These are phyloP conservation scores for Emesis castigata DNA, from an alignment of 2,888 invertebrate genomes.

Conservation along the genomic window DNA sequence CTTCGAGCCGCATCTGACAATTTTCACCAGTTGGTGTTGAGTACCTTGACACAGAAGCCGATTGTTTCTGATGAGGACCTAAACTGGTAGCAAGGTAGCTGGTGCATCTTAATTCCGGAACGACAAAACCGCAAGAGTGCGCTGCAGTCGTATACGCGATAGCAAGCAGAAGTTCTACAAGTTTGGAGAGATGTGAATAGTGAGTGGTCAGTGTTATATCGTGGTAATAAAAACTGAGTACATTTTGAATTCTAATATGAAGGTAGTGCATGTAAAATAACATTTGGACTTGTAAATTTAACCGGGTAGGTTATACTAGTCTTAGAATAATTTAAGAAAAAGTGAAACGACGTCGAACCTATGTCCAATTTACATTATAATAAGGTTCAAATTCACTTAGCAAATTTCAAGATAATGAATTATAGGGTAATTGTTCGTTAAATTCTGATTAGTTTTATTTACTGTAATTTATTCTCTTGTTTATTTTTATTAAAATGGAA, in stretches of 20 bases:
- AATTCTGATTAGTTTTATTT: neutral
- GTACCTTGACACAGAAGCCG: neutral
- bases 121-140: neutral
- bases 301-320: neutral
- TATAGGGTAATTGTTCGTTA: too few relatives aligned
- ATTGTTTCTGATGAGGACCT: neutral
- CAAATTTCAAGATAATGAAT: neutral
- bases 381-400: neutral
- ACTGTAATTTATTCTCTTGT: neutral
- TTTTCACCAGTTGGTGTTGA: neutral
- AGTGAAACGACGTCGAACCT: neutral
- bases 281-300: neutral
- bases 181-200: neutral
- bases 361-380: neutral
- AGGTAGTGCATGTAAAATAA: constrained; percentile 1
- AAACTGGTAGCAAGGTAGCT: neutral
- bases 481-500: neutral
- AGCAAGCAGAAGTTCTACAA: neutral
- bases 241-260: neutral
- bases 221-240: neutral
- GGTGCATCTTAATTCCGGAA: neutral
- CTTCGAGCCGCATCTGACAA: neutral
- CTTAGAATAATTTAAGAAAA: neutral
- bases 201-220: neutral
- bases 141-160: neutral